Evolutionary conservation across 2,113 vertebrate genomes (phyloP), one percentile per base, ranked within the genome.

Genomic region (Actenoides hombroni): DNA sequence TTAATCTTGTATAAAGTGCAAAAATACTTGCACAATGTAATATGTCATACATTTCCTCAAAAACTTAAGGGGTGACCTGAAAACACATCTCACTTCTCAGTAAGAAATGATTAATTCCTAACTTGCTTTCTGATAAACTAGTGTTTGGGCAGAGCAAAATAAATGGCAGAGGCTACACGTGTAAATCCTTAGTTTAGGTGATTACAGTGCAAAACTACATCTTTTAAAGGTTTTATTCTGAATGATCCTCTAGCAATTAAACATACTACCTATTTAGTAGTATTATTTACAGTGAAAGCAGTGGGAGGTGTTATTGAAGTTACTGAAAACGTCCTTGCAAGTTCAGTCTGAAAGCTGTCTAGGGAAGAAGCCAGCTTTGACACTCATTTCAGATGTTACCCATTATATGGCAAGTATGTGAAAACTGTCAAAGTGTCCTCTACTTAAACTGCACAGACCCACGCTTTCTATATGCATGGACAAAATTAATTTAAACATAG

Each of bases 291-390:
- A 51, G 56, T 46, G 56, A 71, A 74, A 83, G 64, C 35, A 83
- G 39, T 18, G 9, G 24, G 29, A 69, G 23, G 59, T 46, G 48
- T 37, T 78, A 65, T 9, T 53, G 59, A 81, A 68, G 28, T 17
- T 77, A 86, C 20, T 68, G 20, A 76, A 94, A 92, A 59, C 51
- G 88, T 40, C 54, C 69, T 73, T 51, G 42, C 33, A 21, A 95
- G 67, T 73, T 94, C 42, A 82, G 28, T 67, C 46, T 67, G 31
- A 90, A 93, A 95, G 33, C 3, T 53, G 20, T 63, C 78, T 35
- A 82, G 57, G 78, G 64, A 94, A 85, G 85, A 73, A 53, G 54
- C 48, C 82, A 90, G 69, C n/a, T 93, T 87, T 88, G 76, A 88
- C 67, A 73, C 8, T 65, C 20, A 70, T 33, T 96, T 93, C 65